Evolutionary conservation across 2,113 vertebrate species (phyloP).

Genomic region (Lagenorhynchus albirostris): DNA sequence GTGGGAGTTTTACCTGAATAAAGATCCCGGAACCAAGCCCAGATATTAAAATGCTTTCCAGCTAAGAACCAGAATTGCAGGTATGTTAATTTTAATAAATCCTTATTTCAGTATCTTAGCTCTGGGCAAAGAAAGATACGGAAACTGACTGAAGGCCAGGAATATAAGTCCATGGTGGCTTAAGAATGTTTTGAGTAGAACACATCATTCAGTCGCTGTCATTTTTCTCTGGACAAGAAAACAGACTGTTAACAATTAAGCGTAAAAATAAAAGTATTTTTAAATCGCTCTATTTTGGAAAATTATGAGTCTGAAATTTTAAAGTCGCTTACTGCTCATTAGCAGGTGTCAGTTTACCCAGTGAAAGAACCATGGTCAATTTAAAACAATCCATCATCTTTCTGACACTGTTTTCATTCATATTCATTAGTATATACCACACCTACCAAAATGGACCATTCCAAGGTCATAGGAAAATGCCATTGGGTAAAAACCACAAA

Average conservation of each 20-base stretch:
- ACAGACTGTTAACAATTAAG: background rate
- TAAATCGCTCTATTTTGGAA: background rate
- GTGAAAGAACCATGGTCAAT: background rate
- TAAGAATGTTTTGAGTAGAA: background rate
- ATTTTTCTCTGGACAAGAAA: slow-evolving; percentile 25
- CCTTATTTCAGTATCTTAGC: slow-evolving; percentile 38
- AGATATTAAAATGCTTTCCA: background rate
- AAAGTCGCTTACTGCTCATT: background rate
- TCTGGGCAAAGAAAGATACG: slow-evolving; percentile 9
- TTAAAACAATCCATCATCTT: background rate
- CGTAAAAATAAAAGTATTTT: background rate
- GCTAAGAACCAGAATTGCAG: slow-evolving; percentile 55
- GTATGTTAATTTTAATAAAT: slow-evolving; percentile 56
- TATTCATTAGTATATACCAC: background rate
- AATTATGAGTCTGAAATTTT: background rate
- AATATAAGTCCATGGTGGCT: background rate
- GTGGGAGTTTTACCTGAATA: slow-evolving; percentile 22
- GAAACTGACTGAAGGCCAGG: slow-evolving; percentile 31
- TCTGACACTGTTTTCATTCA: slow-evolving; percentile 10
- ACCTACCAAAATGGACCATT: background rate
- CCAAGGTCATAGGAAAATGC: background rate
- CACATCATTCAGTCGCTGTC: background rate
- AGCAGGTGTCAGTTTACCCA: background rate
- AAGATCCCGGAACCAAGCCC: slow-evolving; percentile 40
- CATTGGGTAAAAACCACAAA: background rate